Base-by-base conservation (phyloP, 2,888 invertebrate species). In the Macaria liturata region DNA sequence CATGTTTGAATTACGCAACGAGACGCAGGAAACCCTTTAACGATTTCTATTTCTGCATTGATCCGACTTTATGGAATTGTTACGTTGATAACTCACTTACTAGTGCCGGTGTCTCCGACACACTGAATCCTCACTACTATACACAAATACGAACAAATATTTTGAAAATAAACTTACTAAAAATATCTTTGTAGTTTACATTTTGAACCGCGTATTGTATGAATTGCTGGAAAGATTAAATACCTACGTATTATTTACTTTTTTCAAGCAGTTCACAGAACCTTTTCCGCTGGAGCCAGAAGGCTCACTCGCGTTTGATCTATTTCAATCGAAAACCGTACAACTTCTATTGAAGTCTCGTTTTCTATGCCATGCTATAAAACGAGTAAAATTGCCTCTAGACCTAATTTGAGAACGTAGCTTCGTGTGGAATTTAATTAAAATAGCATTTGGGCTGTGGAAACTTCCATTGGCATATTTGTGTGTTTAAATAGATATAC, bases 1-100 rank as follows among this genome's bases (percentile, higher is more conserved):
- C 6, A 8, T 7, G 48, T 34, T 54, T 37, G 34, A 46, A 49
- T 49, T 56, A 47, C 32, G 47, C 54, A 57, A 59, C 42, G 9
- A 40, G 31, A 46, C 58, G 55, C 40, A 63, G 48, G 67, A 67
- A 67, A 53, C 67, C 67, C 43, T 61, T 42, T 46, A 61, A 62
- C 49, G 51, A 49, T 53, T 37, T 61, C 64, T 67, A 65, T 67
- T 65, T 64, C 5, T 57, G 60, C 45, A 47, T 20, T 4, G 32
- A 50, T 34, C 37, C 50, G 32, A 54, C 58, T 62, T 52, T 53
- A 62, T 59, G 61, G 58, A 61, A 63, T 58, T 52, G 53, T 45
- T 50, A 51, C 51, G 48, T 37, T 58, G 50, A 52, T 50, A 52
- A 54, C 45, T 42, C 34, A 32, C 51, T 59, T 31, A 34, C 34